phyloP scores from a whole-genome alignment of 1,140 invertebrate species.

The Aphis craccivora region DNA sequence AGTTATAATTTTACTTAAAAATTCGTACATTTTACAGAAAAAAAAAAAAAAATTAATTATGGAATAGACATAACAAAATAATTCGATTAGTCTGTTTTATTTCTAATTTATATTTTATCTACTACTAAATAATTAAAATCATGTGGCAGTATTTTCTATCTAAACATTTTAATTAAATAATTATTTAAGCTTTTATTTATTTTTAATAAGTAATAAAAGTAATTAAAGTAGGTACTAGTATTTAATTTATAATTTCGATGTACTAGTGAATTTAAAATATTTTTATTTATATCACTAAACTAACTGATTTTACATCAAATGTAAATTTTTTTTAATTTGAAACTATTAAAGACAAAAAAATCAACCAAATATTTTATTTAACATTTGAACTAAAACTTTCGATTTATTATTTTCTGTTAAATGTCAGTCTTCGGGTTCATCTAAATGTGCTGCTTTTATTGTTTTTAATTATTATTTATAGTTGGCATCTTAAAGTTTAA shows the following conservation, averaged over 20 bases:
- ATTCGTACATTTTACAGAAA: no score
- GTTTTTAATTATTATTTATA: conserved; percentile 6
- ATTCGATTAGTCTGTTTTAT: no score
- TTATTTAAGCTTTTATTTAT: no score
- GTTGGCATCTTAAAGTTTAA: neutral
- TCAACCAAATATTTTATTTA: neutral
- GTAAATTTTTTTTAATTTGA: neutral
- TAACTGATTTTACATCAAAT: neutral
- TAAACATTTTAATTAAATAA: no score
- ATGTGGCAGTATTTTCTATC: no score
- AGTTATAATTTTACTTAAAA: no score
- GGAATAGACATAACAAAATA: no score
- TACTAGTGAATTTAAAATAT: neutral
- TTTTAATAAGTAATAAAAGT: no score
- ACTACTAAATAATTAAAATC: no score
- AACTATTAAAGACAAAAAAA: neutral
- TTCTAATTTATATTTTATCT: no score
- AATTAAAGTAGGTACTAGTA: neutral
- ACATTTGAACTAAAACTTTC: neutral
- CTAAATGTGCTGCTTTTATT: neutral
- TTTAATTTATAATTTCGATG: neutral
- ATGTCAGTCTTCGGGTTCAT: neutral
- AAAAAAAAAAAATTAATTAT: no score
- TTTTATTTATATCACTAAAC: neutral
- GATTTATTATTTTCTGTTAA: neutral